Evolutionary conservation across 30 jellyfish, hydroid and myxozoan genomes (phyloP).

Genomic region (Aurelia sp.): DNA sequence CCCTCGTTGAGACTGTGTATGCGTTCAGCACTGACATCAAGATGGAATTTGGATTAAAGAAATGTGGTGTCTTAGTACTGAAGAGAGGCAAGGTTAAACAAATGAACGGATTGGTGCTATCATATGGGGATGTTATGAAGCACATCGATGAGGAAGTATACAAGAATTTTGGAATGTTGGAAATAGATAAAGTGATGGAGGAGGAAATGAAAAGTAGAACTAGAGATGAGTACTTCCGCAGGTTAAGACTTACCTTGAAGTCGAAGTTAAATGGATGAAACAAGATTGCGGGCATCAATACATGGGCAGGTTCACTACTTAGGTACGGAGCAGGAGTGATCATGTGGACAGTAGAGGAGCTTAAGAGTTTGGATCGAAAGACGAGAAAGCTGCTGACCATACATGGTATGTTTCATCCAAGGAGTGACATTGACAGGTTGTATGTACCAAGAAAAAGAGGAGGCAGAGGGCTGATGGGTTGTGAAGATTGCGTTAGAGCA

Average conservation of each 20-base stretch:
- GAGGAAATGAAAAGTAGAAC: background rate
- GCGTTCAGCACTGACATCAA: constrained; percentile 2
- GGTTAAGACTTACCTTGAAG: background rate
- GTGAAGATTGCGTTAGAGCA: constrained; percentile 10
- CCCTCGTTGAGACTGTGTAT: background rate
- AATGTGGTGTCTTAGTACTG: background rate
- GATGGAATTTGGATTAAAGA: constrained; percentile 25
- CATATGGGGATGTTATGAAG: constrained; percentile 6
- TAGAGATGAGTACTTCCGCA: background rate
- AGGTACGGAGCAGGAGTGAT: background rate
- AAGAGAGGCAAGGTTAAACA: constrained; percentile 33
- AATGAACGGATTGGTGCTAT: constrained; percentile 9
- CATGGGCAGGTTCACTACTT: too few relatives aligned
- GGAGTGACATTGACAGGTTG: background rate
- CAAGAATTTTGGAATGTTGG: constrained; percentile 15
- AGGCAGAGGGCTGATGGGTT: constrained; percentile 30
- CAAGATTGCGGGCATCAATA: background rate
- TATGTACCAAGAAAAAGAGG: constrained; percentile 12
- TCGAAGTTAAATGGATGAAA: constrained; percentile 18
- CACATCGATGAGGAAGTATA: constrained; percentile 20
- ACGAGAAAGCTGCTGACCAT: background rate
- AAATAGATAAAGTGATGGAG: constrained; percentile 11
- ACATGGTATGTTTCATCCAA: too few relatives aligned
- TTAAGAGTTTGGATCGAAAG: background rate
- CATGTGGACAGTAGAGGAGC: background rate